Evolutionary conservation across 2,797 vertebrate species (phyloP).

Genomic region (Arnoldichthys spilopterus): DNA sequence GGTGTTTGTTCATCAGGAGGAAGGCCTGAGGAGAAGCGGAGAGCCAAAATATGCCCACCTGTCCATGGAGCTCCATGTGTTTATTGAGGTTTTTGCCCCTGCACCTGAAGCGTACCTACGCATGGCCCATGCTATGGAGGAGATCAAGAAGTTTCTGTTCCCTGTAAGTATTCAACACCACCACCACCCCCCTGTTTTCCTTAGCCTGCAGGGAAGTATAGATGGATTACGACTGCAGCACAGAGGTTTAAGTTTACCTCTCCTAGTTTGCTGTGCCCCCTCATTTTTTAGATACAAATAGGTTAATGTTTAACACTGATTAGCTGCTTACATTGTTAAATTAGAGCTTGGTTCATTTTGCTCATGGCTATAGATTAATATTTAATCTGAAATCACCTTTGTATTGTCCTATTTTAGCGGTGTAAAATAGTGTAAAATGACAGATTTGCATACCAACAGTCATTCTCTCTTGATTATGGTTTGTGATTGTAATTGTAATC

Average conservation of each 20-base stretch:
- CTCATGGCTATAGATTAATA: conserved; percentile 51
- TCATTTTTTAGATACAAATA: conserved; percentile 33
- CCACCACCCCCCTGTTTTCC: too few species aligned
- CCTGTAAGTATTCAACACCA: conserved; percentile 79
- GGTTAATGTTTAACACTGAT: conserved; percentile 46
- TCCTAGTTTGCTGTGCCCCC: neutral
- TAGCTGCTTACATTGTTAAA: conserved; percentile 36
- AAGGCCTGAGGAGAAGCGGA: conserved; percentile 90
- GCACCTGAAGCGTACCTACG: conserved; percentile 94
- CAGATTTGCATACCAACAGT: conserved; percentile 41
- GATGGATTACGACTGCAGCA: neutral
- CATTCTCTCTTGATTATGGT: conserved; percentile 32
- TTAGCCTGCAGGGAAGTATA: too few species aligned
- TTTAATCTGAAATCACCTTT: conserved; percentile 55
- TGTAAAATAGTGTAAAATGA: conserved; percentile 53
- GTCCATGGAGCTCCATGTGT: conserved; percentile 96
- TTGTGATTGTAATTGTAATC: neutral
- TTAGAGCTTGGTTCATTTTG: conserved; percentile 18
- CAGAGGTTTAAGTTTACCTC: conserved; percentile 1
- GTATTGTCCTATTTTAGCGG: conserved; percentile 40
- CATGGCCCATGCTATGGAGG: conserved; percentile 98
- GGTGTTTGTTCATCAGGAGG: conserved; percentile 80
- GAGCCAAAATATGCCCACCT: conserved; percentile 96
- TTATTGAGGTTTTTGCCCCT: conserved; percentile 95
- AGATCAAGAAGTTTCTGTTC: conserved; percentile 97